A percentile compares a stretch with the other conserved stretches of the same genome.
These are phyloP conservation scores for Steinernema hermaphroditum DNA, from an alignment of 2,888 invertebrate species.

Conservation along the genomic window DNA sequence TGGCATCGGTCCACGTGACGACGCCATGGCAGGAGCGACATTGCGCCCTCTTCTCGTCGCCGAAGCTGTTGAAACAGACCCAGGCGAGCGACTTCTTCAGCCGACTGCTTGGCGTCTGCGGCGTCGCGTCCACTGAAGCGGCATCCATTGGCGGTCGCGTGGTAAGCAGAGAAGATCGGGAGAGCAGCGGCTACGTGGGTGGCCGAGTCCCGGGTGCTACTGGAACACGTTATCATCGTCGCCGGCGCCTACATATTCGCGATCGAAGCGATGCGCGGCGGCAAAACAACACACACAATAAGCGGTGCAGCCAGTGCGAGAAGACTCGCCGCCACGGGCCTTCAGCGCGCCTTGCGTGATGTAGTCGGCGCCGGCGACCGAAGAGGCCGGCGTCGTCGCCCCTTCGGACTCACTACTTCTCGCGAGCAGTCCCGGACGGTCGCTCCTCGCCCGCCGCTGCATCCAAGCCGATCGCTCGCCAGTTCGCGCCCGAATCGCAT, in stretches of 20 bases:
- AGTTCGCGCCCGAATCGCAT: neutral
- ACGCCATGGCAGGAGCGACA: slow-evolving; percentile 13
- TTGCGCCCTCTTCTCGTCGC: slow-evolving; percentile 12
- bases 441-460: neutral
- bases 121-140: slow-evolving; percentile 9
- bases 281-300: slow-evolving; percentile 11
- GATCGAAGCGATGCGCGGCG: neutral
- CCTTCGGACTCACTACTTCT: too few species aligned
- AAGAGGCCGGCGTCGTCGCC: neutral
- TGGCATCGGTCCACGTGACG: slow-evolving; percentile 18
- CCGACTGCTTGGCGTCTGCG: slow-evolving; percentile 10
- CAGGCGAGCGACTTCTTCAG: slow-evolving; percentile 29
- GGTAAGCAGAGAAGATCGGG: slow-evolving; percentile 13
- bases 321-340: neutral
- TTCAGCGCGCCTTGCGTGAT: neutral
- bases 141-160: neutral
- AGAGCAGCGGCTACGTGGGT: neutral
- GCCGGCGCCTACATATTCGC: slow-evolving; percentile 13
- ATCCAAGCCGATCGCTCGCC: neutral
- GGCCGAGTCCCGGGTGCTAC: neutral
- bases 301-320: slow-evolving; percentile 1
- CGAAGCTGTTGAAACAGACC: slow-evolving; percentile 23
- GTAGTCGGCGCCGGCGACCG: neutral
- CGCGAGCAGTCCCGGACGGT: neutral
- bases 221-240: slow-evolving; percentile 15